Evolutionary conservation across 2,113 vertebrate species (phyloP), one percentile per base, ranked within the genome.

Genomic region (Centropus unirufus): DNA sequence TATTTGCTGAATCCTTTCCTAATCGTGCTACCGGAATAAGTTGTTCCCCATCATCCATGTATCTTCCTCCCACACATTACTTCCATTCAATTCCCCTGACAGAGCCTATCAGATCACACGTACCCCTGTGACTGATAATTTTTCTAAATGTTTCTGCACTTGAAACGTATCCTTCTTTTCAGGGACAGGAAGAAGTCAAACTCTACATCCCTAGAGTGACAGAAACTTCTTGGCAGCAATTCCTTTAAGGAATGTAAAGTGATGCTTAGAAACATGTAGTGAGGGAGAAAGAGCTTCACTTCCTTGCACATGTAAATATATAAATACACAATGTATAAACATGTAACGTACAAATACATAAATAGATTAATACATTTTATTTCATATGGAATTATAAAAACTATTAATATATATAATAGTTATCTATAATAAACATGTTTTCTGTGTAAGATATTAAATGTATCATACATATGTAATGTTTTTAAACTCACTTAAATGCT

Each of bases 1-100:
- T 95, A 96, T 90, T 90, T 91, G 67, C 70, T 76, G 58, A 94
- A 79, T 91, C 19, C 20, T 87, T 90, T 91, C 66, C 54, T 95
- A 91, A 84, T 95, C 90, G 57, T 79, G 26, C 36, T 90, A 32
- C 36, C 91, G 66, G 82, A 94, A 96, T 67, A 94, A 85, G 27
- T 79, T 95, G 84, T 93, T 94, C 90, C 82, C 85, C 67, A 76
- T 75, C 82, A 87, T 62, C 82, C 87, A 87, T 94, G 19, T 85
- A 80, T 85, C 73, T 90, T 26, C 87, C 82, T 92, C 84, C 93
- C 80, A 95, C 90, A 87, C 67, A 16, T 58, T 68, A 36, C 51
- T 94, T 87, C 74, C 90, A 91, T 94, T 93, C 78, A 80, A 44
- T 83, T 92, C 55, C 55, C 46, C 70, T 85, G 75, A 92, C 47